phyloP scores from a whole-genome alignment of 2,113 vertebrate species.

The Marcusenius ussheri region DNA sequence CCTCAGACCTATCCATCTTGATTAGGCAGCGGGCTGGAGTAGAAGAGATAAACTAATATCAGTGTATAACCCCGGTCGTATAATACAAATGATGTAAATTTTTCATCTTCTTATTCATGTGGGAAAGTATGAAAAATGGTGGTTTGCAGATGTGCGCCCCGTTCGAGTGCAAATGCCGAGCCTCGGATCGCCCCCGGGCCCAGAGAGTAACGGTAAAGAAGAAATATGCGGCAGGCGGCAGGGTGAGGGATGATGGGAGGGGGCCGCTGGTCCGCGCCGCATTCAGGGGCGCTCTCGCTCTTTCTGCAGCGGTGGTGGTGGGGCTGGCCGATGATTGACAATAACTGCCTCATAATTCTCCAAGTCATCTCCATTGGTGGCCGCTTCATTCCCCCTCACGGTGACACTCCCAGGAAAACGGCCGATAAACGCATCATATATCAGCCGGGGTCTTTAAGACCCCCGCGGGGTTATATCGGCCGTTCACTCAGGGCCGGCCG shows the following conservation, averaged over 20 bases:
- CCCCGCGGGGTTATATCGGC: slow-evolving; percentile 73
- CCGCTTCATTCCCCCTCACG: slow-evolving; percentile 66
- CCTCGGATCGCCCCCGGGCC: slow-evolving; percentile 73
- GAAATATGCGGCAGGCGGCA: background rate
- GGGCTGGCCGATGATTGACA: slow-evolving; percentile 81
- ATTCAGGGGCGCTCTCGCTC: slow-evolving; percentile 64
- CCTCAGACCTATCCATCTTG: slow-evolving; percentile 68
- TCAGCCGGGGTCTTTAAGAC: slow-evolving; percentile 69
- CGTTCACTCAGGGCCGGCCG: slow-evolving; percentile 68
- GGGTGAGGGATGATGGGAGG: background rate
- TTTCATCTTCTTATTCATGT: slow-evolving; percentile 81
- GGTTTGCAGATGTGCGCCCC: slow-evolving; percentile 77
- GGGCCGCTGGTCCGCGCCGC: slow-evolving; percentile 39
- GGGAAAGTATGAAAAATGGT: slow-evolving; percentile 77
- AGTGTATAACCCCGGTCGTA: slow-evolving; percentile 76
- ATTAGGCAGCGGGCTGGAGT: slow-evolving; percentile 68
- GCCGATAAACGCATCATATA: slow-evolving; percentile 87
- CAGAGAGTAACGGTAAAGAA: slow-evolving; percentile 39
- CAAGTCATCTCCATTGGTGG: slow-evolving; percentile 61
- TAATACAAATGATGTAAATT: slow-evolving; percentile 79
- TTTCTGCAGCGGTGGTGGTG: slow-evolving; percentile 69
- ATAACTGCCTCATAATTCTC: slow-evolving; percentile 85
- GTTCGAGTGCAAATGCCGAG: slow-evolving; percentile 69
- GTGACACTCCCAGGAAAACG: slow-evolving; percentile 79
- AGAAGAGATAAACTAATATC: slow-evolving; percentile 81